Evolutionary conservation across 2,113 vertebrate species (phyloP).

Genomic region (Nannospalax galili): DNA sequence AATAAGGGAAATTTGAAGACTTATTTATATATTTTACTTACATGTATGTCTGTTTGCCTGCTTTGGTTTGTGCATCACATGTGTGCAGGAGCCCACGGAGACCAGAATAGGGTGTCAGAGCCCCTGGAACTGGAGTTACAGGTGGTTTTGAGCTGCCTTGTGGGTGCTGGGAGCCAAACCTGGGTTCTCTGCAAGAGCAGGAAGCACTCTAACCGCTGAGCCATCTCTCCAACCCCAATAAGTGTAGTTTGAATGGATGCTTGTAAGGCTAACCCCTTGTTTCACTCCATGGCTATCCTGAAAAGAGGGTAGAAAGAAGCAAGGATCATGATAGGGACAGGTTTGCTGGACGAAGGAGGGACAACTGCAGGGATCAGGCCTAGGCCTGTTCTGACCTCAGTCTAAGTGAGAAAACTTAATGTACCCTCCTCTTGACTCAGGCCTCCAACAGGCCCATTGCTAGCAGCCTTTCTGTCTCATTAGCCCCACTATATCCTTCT

Average conservation of each 20-base stretch:
- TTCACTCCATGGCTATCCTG: neutral
- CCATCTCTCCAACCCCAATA: neutral
- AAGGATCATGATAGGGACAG: accelerated
- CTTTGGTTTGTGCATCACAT: neutral
- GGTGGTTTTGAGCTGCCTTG: neutral
- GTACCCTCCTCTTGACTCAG: neutral
- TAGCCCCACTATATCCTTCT: neutral
- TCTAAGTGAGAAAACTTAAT: neutral
- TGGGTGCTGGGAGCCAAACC: neutral
- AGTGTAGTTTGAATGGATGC: neutral
- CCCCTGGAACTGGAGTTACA: neutral
- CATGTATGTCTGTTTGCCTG: neutral
- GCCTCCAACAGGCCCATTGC: neutral
- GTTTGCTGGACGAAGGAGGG: neutral
- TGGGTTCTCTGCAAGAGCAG: neutral
- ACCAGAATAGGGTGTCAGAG: neutral
- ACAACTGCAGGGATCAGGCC: neutral
- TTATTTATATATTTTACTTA: neutral
- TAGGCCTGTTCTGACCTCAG: neutral
- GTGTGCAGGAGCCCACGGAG: neutral
- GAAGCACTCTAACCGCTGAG: neutral
- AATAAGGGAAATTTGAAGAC: neutral
- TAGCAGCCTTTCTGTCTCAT: neutral
- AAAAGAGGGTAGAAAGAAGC: neutral
- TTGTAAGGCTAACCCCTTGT: neutral